Base-by-base conservation (phyloP, 92 coral and sea anemone genomes). In the Nematostella vectensis region DNA sequence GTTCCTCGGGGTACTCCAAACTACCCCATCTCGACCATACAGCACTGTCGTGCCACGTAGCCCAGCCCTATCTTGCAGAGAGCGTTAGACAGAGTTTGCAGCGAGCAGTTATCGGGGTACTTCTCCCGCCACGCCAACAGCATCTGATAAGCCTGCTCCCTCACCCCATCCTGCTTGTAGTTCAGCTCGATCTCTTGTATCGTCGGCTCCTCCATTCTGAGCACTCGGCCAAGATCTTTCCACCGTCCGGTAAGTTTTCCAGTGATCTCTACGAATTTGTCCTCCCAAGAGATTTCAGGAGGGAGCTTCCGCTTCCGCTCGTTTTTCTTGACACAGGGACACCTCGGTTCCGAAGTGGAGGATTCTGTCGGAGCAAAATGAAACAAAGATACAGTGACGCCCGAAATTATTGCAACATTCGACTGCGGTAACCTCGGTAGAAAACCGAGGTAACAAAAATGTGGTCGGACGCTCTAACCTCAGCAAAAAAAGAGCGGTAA, bases 121-220 rank as follows among this genome's bases (percentile, higher is more conserved):
- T 40, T 63, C 26, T 89, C 91, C 25, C 85, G 61, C 91, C 94
- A 89, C 38, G 95, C 78, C n/a, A 77, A 29, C 43, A 89, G 61
- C 89, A 89, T 82, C 55, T 89, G 97, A 50, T 65, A 74, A 15
- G 91, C 80, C 63, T 81, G 88, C 53, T 89, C 97, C 4, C 76
- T 86, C 23, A 89, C 72, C 24, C 97, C 88, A 36, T 81, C 84
- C 6, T 85, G 81, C 33, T 70, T 79, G 39, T 62, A 60, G 67
- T 89, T 84, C 1, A 54, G 72, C 58, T 89, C 97, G 13, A 85
- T 89, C 66, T 81, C 95, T 18, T 51, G 29, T 21, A 89, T 59
- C 53, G 77, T 83, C 33, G 19, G 67, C 29, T 89, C 91, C 31
- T 70, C 68, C 16, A 89, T 55, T 24, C 64, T 76, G 59, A 89